Evolutionary conservation across 2,888 invertebrate genomes (phyloP), one percentile per base, ranked within the genome.

Genomic region (Monopis laevigella): DNA sequence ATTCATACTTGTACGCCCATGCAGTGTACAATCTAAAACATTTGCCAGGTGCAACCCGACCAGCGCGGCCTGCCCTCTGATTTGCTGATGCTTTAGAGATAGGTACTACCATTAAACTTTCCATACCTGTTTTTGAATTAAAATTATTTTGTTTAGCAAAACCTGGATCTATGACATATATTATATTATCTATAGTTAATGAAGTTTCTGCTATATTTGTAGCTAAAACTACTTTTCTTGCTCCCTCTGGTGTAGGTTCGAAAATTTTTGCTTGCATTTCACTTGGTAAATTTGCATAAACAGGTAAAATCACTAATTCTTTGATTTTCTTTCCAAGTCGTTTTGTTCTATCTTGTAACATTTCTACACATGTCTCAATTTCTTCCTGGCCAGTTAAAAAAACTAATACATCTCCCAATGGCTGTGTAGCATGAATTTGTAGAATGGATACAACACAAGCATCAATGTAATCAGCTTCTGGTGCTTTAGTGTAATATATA

Each of bases 181-280:
- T 90, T 48, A 99, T 99, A 55, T 98, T 98, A 64, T 99, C 98
- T 52, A 99, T 99, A 1, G 99, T 99, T 21, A 99, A 80, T 2
- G 98, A 98, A 0, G 99, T 99, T 81, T 99, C 99, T 0, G 99
- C 99, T 57, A 99, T 99, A 61, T 99, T 99, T 12, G 99, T 99
- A 0, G 99, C 99, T 34, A 99, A 72, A 6, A 99, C 92, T 8
- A 98, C 96, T 83, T 99, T 99, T 46, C 99, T 84, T 0, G 98
- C 96, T 46, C 95, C 93, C 6, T 92, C 92, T 28, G 99, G 99
- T 0, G 98, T 98, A 0, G 96, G 97, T 55, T 96, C 94, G 72
- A 99, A 99, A 55, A 99, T 98, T 72, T 98, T 98, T 2, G 96
- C 93, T 73, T 99, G 99, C 92, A 99, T 92, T 55, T 99, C 99